A percentile compares a stretch with the other conserved stretches of the same genome.
Conservation (phyloP, 1,140 invertebrate genomes). For the Drepana arcuata region DNA sequence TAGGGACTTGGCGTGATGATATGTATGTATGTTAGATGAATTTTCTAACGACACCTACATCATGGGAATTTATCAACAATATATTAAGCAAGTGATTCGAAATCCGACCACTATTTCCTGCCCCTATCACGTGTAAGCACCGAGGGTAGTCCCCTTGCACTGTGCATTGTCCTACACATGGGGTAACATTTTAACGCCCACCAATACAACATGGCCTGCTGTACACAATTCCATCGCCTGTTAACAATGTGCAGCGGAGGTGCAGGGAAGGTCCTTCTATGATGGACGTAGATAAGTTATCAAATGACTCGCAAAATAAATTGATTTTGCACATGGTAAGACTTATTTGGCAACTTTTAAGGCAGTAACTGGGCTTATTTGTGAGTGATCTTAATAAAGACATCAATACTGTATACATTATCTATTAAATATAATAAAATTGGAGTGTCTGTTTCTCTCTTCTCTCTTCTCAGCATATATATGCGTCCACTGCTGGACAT, state of each 20-base stretch:
- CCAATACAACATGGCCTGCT: slow-evolving; percentile 31
- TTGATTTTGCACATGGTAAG: slow-evolving; percentile 52
- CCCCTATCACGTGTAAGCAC: slow-evolving; percentile 27
- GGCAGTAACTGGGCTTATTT: too few relatives aligned
- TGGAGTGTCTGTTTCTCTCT: too few relatives aligned
- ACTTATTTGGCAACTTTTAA: slow-evolving; percentile 6
- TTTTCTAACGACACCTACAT: too few relatives aligned
- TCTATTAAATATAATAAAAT: too few relatives aligned
- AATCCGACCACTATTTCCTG: slow-evolving; percentile 28
- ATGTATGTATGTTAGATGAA: too few relatives aligned
- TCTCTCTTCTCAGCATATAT: too few relatives aligned
- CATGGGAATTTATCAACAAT: slow-evolving; percentile 10
- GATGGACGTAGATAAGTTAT: slow-evolving; percentile 40
- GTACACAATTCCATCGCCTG: slow-evolving; percentile 16
- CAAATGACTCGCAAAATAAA: slow-evolving; percentile 63
- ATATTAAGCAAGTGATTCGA: slow-evolving; percentile 31
- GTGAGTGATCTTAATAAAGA: too few relatives aligned
- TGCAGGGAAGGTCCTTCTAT: slow-evolving; percentile 15
- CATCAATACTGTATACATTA: too few relatives aligned
- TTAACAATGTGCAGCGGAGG: slow-evolving; percentile 11
- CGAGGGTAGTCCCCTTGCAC: slow-evolving; percentile 45
- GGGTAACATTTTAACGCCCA: slow-evolving; percentile 62
- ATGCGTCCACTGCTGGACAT: too few relatives aligned
- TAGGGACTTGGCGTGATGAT: too few relatives aligned
- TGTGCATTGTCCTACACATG: slow-evolving; percentile 54